These are phyloP conservation scores for Ariopsis seemanni DNA, from an alignment of 2,113 vertebrate species.

Conservation along the genomic window DNA sequence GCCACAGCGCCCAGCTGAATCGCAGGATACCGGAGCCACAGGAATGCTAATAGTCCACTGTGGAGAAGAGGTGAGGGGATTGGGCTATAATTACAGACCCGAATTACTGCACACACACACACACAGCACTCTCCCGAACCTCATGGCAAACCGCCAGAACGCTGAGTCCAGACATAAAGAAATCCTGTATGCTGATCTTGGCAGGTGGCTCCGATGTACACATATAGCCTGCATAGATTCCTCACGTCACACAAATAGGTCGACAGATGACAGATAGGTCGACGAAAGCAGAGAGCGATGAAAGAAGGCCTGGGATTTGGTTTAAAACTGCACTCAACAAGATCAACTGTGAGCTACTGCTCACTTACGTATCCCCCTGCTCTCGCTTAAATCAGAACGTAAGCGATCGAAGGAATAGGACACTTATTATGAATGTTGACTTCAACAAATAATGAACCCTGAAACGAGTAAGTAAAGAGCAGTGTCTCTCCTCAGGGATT, in stretches of 20 bases:
- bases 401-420: no score
- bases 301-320: neutral
- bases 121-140: constrained; percentile 4
- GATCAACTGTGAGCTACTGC: no score
- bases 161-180: constrained; percentile 50
- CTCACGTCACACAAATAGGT: constrained; percentile 35
- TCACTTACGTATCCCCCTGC: no score
- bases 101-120: constrained; percentile 36
- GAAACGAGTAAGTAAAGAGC: no score
- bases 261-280: constrained; percentile 38
- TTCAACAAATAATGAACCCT: no score
- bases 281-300: constrained; percentile 19
- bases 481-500: no score
- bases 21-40: constrained; percentile 21
- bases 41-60: constrained; percentile 44
- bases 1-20: constrained; percentile 21
- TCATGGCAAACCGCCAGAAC: constrained; percentile 35
- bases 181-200: constrained; percentile 41
- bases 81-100: constrained; percentile 53
- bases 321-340: neutral
- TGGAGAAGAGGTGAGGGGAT: constrained; percentile 40
- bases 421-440: no score
- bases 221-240: constrained; percentile 43
- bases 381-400: no score
- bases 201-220: constrained; percentile 41